Evolutionary conservation across 2,888 invertebrate genomes (phyloP).

Genomic region (Zygogramma bicolorata): DNA sequence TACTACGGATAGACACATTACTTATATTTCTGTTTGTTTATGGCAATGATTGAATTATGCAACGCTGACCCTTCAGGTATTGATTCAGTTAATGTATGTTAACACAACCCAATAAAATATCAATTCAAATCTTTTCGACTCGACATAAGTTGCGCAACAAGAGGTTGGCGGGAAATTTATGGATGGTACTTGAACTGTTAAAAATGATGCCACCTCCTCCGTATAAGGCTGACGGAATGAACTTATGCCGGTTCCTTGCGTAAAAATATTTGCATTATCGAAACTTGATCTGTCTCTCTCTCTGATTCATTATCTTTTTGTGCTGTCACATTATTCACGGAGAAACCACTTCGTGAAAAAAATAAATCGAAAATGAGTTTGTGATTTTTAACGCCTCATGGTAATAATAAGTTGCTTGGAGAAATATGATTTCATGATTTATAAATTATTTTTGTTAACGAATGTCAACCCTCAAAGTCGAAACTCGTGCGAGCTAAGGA

Average conservation of each 20-base stretch:
- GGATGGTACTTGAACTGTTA: background rate
- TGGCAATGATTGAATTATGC: background rate
- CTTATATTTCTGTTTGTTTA: background rate
- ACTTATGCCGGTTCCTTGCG: background rate
- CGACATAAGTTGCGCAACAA: background rate
- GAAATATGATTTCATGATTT: no score
- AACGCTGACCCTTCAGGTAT: background rate
- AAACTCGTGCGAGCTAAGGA: no score
- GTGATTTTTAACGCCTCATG: no score
- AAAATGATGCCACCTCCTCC: background rate
- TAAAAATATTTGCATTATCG: conserved; percentile 1
- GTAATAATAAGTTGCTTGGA: no score
- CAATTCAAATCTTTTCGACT: background rate
- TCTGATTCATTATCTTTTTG: background rate
- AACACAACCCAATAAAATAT: conserved; percentile 23
- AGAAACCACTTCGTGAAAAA: background rate
- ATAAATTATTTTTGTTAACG: no score
- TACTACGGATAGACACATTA: background rate
- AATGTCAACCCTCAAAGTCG: no score
- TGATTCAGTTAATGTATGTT: conserved; percentile 23
- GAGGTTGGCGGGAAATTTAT: background rate
- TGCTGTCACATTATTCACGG: background rate
- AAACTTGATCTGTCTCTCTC: background rate
- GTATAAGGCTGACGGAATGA: background rate
- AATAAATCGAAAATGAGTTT: background rate